Percentiles rank a stretch among this genome's conserved stretches.
phyloP scores from a whole-genome alignment of 2,797 vertebrate species.

The Anabacerthia variegaticeps region DNA sequence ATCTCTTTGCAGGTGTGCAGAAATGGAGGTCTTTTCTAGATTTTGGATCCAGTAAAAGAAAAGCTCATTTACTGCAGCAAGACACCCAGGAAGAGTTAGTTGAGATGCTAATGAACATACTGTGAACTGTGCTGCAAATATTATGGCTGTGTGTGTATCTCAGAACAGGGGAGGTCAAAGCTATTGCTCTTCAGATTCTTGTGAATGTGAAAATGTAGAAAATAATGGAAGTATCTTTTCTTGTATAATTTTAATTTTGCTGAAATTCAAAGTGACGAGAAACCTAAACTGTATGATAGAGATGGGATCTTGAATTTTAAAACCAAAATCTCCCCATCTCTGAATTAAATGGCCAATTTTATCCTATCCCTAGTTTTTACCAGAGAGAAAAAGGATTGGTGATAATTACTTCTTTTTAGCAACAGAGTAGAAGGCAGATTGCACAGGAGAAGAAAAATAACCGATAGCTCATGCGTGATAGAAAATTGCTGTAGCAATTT shows the following conservation, averaged over 20 bases:
- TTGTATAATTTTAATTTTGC: background rate
- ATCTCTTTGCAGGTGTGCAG: background rate
- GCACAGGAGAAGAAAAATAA: background rate
- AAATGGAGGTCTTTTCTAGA: background rate
- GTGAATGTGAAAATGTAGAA: background rate
- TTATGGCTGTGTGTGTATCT: background rate
- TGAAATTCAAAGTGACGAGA: background rate
- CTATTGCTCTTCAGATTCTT: background rate
- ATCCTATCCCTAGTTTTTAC: background rate
- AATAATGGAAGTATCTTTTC: background rate
- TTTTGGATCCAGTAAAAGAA: background rate
- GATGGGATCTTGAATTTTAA: background rate
- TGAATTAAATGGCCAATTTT: background rate
- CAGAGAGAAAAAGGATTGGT: background rate
- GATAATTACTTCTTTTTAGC: background rate
- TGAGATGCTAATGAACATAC: background rate
- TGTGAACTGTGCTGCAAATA: background rate
- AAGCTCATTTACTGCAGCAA: background rate
- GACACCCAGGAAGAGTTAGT: background rate
- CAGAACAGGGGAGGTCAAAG: background rate
- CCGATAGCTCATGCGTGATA: background rate
- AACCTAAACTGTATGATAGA: background rate
- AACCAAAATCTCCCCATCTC: background rate
- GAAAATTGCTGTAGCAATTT: background rate
- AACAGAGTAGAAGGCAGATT: background rate